phyloP scores from a whole-genome alignment of 2,888 invertebrate genomes.

The Acleris cristana region DNA sequence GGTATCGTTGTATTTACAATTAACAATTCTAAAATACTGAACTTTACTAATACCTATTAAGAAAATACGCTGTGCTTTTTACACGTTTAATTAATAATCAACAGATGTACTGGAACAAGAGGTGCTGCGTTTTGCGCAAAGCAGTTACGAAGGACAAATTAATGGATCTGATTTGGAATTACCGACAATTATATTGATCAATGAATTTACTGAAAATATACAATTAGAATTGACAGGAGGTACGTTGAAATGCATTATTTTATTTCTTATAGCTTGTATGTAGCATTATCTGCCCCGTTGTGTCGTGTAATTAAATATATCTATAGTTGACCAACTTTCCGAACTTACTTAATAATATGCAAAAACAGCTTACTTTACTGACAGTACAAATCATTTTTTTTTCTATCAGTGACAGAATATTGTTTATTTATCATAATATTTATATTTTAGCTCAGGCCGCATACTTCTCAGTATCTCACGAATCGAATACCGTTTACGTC shows the following conservation, averaged over 20 bases:
- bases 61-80: background rate
- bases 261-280: background rate
- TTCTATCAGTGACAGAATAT: no score
- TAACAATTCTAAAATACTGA: no score
- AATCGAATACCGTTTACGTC: conserved; percentile 8
- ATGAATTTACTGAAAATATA: conserved; percentile 21
- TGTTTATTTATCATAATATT: background rate
- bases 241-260: conserved; percentile 3
- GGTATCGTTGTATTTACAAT: no score
- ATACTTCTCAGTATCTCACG: conserved; percentile 20
- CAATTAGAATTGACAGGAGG: conserved; percentile 19
- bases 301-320: background rate
- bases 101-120: conserved; percentile 38
- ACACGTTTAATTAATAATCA: conserved; percentile 8
- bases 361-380: no score
- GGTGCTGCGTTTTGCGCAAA: conserved; percentile 40
- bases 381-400: no score
- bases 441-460: conserved; percentile 22
- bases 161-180: conserved; percentile 40
- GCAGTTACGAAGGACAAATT: conserved; percentile 44
- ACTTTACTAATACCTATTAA: no score
- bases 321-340: no score
- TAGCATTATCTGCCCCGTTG: background rate
- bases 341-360: no score
- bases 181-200: conserved; percentile 37